Percentiles rank a stretch among this genome's conserved stretches.
phyloP scores from a whole-genome alignment of 2,888 invertebrate genomes.

The Pandemis cinnamomeana region DNA sequence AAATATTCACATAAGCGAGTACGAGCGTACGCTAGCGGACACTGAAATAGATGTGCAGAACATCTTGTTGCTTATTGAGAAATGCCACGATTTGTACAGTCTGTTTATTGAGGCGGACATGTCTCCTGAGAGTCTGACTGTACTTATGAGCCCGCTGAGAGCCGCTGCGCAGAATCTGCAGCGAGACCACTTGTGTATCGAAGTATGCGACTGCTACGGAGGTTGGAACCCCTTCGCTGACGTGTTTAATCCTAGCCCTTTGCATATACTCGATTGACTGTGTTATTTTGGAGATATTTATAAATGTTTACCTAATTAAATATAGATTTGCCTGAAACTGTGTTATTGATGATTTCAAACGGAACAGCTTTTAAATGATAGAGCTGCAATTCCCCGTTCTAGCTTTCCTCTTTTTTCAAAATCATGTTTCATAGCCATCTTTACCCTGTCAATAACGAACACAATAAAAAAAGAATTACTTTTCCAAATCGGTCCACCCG shows the following conservation, averaged over 20 bases:
- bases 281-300: not conserved
- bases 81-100: slow-evolving; percentile 55
- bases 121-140: slow-evolving; percentile 50
- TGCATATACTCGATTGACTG: slow-evolving; percentile 48
- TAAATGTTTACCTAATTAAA: not conserved
- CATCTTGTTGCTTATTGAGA: slow-evolving; percentile 49
- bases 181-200: slow-evolving; percentile 51
- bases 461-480: no score
- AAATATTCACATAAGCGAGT: slow-evolving; percentile 59
- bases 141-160: slow-evolving; percentile 51
- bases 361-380: not conserved
- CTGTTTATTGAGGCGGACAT: slow-evolving; percentile 59
- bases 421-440: no score
- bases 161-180: slow-evolving; percentile 49
- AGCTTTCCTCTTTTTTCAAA: no score
- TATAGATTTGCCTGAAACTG: not conserved
- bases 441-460: no score
- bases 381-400: no score
- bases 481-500: no score
- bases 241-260: slow-evolving; percentile 61
- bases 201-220: slow-evolving; percentile 55
- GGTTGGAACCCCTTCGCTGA: slow-evolving; percentile 62
- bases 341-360: not conserved
- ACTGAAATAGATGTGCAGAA: slow-evolving; percentile 42
- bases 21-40: slow-evolving; percentile 48